Base-by-base conservation (phyloP, 2,113 vertebrate species). In the Hiodon tergisus region DNA sequence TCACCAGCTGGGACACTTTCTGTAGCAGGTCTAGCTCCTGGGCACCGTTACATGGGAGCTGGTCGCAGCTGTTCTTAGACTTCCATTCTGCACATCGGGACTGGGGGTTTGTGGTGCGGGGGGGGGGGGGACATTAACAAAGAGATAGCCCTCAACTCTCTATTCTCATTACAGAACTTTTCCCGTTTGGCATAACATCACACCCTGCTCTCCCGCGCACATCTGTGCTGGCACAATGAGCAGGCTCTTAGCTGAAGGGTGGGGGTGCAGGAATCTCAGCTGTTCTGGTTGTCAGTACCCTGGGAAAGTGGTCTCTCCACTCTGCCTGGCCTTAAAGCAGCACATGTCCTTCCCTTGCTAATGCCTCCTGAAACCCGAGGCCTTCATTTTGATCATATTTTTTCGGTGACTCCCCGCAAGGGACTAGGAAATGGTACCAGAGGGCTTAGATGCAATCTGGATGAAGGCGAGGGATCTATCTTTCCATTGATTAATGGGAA, bases 131-230 rank as follows among this genome's bases (percentile, higher is more conserved):
- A 52, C 54, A 74, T 74, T 74, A 74, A 67, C 65, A 66, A 17
- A 74, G 73, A 55, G 9, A 59, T 53, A 10, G 65, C 58, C 73
- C 51, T 62, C 62, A 81, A 83, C 85, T 76, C 79, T 14, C 72
- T 79, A 73, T 81, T 89, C 89, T 86, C 81, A 86, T 89, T 90
- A 89, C 89, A 85, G 86, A 85, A 70, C 0, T 84, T 80, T 86
- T 87, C 81, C 80, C 83, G 70, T 81, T 84, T 94, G 93, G 93
- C 93, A 91, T 67, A 81, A 79, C 89, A 92, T 90, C 89, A 89
- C 86, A 80, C 83, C 83, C 76, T 76, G 82, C 67, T 55, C 81
- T 84, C 76, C 79, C 82, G 78, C 85, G 61, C 81, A 84, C 85
- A 90, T 87, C 85, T 87, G 86, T 77, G 72, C 76, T 79, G 65